phyloP scores from a whole-genome alignment of 2,113 vertebrate genomes.

The Albula goreensis region DNA sequence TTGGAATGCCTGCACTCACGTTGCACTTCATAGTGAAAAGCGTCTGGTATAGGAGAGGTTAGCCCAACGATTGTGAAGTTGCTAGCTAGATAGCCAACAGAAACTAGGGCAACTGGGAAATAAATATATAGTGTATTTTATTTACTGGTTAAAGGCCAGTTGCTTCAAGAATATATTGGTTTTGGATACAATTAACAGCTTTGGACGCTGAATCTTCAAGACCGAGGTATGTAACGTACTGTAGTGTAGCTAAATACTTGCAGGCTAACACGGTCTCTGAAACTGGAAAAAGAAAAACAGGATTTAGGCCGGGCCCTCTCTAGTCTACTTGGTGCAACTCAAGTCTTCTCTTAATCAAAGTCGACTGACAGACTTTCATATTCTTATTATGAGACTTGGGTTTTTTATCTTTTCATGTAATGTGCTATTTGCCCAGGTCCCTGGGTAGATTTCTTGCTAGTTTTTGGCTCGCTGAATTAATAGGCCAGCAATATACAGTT shows the following conservation, averaged over 20 bases:
- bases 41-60: constrained; percentile 33
- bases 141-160: not conserved
- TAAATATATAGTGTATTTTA: constrained; percentile 1
- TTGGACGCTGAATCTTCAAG: not conserved
- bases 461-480: too few species aligned
- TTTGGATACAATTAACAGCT: not conserved
- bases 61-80: constrained; percentile 1
- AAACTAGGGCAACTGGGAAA: constrained; percentile 33
- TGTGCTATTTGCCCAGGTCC: too few species aligned
- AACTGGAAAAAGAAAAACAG: not conserved
- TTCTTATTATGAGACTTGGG: too few species aligned
- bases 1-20: constrained; percentile 53
- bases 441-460: too few species aligned
- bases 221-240: not conserved
- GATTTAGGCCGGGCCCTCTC: not conserved
- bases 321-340: too few species aligned
- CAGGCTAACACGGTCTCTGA: not conserved
- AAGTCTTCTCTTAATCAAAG: too few species aligned
- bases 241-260: not conserved
- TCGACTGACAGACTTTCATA: too few species aligned
- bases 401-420: too few species aligned
- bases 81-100: not conserved
- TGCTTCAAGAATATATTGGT: not conserved
- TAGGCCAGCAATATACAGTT: too few species aligned
- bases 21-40: constrained; percentile 66